Evolutionary conservation across 2,113 vertebrate genomes (phyloP).

Genomic region (Orycteropus afer): DNA sequence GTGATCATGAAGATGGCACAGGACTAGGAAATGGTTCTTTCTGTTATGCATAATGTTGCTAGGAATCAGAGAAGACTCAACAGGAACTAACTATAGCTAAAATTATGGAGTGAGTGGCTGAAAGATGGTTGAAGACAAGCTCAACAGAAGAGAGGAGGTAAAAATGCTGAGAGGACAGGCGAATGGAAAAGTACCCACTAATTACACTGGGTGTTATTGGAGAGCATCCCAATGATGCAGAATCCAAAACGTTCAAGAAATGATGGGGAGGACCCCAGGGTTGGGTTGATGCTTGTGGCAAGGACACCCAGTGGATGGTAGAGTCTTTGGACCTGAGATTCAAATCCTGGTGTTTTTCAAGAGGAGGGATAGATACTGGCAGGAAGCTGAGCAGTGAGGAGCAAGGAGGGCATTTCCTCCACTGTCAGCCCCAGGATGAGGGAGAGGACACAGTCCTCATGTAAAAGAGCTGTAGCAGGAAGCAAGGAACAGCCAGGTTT

Average conservation of each 20-base stretch:
- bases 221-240: neutral
- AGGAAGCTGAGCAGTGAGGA: neutral
- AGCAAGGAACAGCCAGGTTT: neutral
- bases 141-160: neutral
- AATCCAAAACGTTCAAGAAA: neutral
- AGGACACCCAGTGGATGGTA: neutral
- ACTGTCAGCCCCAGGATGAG: neutral
- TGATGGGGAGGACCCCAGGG: too few species aligned
- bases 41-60: neutral
- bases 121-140: neutral
- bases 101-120: neutral
- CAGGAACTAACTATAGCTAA: neutral
- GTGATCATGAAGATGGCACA: neutral
- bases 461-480: neutral
- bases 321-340: neutral
- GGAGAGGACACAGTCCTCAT: neutral
- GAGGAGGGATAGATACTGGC: neutral
- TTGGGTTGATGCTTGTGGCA: neutral
- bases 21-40: neutral
- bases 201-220: neutral
- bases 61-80: neutral
- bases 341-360: neutral
- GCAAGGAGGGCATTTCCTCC: neutral
- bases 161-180: neutral
- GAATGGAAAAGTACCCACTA: too few species aligned